These are phyloP conservation scores for Hydrophis major DNA, from an alignment of 2,797 vertebrate genomes.

Conservation along the genomic window DNA sequence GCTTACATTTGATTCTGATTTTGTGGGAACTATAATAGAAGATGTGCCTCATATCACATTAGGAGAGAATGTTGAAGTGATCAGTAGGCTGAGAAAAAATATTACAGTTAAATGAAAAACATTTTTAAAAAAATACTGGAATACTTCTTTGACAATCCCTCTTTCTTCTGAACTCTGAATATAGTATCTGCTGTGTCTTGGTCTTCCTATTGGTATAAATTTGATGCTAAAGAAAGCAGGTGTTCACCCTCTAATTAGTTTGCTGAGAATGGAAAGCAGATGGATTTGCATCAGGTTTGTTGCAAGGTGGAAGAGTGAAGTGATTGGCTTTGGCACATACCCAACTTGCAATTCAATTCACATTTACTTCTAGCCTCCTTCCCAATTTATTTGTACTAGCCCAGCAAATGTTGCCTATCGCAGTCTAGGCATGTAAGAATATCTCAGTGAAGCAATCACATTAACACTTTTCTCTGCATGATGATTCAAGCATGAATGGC, in stretches of 20 bases:
- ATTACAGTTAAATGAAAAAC: background rate
- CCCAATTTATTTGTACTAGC: background rate
- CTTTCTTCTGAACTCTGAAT: background rate
- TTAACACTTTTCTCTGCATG: background rate
- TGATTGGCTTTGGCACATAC: background rate
- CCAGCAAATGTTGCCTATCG: background rate
- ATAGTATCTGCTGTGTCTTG: background rate
- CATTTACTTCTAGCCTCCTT: background rate
- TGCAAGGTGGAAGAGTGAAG: background rate
- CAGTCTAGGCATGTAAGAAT: background rate
- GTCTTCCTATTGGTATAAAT: background rate
- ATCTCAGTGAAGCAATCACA: background rate
- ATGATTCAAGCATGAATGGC: background rate
- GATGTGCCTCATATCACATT: background rate
- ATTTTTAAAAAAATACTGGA: background rate
- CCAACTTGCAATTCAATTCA: background rate
- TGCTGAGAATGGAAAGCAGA: background rate
- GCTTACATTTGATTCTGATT: background rate
- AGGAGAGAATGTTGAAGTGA: background rate
- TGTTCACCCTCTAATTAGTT: background rate
- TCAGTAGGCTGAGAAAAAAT: background rate
- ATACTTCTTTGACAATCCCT: background rate
- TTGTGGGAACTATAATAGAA: background rate
- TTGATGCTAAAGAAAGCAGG: background rate
- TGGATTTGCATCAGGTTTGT: background rate